Evolutionary conservation across 64 coral and sea anemone species (phyloP), one percentile per base, ranked within the genome.

Genomic region (Dendronephthya gigantea): DNA sequence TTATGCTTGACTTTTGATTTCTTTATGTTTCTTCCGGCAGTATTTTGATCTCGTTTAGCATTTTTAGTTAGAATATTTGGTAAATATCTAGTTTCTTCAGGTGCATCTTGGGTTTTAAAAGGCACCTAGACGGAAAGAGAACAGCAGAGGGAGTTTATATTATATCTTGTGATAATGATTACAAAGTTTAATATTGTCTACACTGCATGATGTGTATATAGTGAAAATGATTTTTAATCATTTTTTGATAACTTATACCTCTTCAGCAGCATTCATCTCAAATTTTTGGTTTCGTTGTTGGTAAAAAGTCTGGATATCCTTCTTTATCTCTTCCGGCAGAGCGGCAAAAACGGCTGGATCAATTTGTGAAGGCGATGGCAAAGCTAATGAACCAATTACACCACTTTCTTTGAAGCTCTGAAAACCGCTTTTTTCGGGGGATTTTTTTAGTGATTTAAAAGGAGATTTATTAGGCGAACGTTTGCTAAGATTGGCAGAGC

Each of bases 361-460:
- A 34, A 96, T 74, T 68, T 93, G 94, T 0, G 94, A 96, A 1
- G 91, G 88, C 19, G 91, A 93, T 7, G 94, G 94, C 27, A 96
- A 84, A 31, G 83, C 88, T 6, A 89, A 35, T 23, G 39, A 68
- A 30, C 85, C 83, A 9, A 22, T 70, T 66, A 82, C 83, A 43
- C 81, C 83, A 28, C 83, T 38, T 23, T 49, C 83, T 62, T 62
- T 62, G 17, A 62, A 1, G 25, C 55, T 62, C 25, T 62, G 55
- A 62, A 62, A 62, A 62, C 55, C 8, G 19, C 4, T 12, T 75
- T 87, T 66, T 82, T 82, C 30, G 28, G 69, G 17, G 36, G 29
- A 25, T 81, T 1, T 25, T 19, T 48, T 35, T 83, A 23, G 55
- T 62, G 55, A 62, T 23, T 62, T 27, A n/a, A 15, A 22, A 23